Conservation (phyloP, 1,140 invertebrate species). For the Steinernema feltiae region DNA sequence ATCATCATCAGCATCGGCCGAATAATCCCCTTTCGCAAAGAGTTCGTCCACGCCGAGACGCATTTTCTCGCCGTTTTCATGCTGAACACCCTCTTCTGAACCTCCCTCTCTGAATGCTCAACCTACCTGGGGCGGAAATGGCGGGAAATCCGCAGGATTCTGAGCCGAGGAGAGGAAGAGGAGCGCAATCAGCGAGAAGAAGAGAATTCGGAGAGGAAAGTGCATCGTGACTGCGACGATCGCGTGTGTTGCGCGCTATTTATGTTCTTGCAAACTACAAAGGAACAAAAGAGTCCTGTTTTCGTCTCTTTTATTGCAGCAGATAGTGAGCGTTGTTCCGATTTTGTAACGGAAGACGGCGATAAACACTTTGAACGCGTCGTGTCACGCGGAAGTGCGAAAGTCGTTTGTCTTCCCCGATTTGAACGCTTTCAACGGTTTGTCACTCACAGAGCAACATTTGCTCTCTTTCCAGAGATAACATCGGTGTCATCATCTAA, state of each 20-base stretch:
- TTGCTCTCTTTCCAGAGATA: too few species aligned
- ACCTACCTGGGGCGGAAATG: background rate
- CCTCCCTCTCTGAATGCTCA: background rate
- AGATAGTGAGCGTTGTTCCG: background rate
- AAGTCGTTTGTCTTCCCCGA: too few species aligned
- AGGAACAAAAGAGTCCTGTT: background rate
- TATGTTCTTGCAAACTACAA: background rate
- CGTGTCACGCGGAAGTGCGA: too few species aligned
- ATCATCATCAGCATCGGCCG: constrained; percentile 1
- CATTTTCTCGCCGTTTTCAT: too few species aligned
- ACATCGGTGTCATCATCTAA: too few species aligned
- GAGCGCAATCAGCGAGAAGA: background rate
- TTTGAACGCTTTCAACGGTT: too few species aligned
- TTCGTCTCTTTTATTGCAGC: background rate
- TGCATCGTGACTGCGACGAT: background rate
- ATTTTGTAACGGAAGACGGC: background rate
- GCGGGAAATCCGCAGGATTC: background rate
- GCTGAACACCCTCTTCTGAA: background rate
- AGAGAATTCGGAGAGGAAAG: background rate
- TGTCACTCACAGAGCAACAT: too few species aligned
- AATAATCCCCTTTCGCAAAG: background rate
- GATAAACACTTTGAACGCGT: too few species aligned
- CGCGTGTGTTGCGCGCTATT: background rate
- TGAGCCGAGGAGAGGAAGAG: background rate
- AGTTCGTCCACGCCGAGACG: background rate